Percentiles rank a stretch among this genome's conserved stretches.
These are phyloP conservation scores for Spondyliosoma cantharus DNA, from an alignment of 2,797 vertebrate genomes.

Conservation along the genomic window DNA sequence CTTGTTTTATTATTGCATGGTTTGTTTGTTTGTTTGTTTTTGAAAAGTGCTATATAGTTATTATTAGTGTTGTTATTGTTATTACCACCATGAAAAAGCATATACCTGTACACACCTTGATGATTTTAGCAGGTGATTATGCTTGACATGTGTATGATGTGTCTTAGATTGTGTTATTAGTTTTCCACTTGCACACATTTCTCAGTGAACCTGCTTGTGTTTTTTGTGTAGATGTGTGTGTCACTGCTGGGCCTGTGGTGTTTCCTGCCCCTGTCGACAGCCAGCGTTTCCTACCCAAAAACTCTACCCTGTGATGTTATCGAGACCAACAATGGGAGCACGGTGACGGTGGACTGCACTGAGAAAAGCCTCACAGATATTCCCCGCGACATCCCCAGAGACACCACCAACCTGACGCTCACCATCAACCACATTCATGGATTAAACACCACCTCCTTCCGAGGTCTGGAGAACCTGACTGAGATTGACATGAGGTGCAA, in stretches of 20 bases:
- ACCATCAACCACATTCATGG: slow-evolving; percentile 92
- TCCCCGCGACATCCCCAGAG: slow-evolving; percentile 88
- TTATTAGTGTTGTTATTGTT: too few relatives aligned
- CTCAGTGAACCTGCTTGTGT: slow-evolving; percentile 50
- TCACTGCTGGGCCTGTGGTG: slow-evolving; percentile 59
- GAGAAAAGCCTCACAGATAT: slow-evolving; percentile 84
- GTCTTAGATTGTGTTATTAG: background rate
- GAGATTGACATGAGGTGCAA: slow-evolving; percentile 97
- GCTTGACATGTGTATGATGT: background rate
- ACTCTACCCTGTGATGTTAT: slow-evolving; percentile 91
- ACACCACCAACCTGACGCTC: slow-evolving; percentile 92
- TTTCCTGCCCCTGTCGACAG: slow-evolving; percentile 60
- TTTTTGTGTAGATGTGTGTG: slow-evolving; percentile 65
- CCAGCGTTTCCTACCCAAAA: slow-evolving; percentile 87
- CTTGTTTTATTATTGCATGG: too few relatives aligned
- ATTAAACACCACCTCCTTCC: slow-evolving; percentile 86
- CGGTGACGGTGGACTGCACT: slow-evolving; percentile 90
- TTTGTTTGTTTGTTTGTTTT: too few relatives aligned
- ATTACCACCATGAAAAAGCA: background rate
- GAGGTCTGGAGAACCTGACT: slow-evolving; percentile 83
- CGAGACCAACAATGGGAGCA: slow-evolving; percentile 51
- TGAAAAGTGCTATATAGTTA: too few relatives aligned
- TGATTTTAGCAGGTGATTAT: background rate
- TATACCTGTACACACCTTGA: background rate
- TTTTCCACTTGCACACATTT: slow-evolving; percentile 17